Base-by-base conservation (phyloP, 2,888 invertebrate species). In the Polyommatus icarus region DNA sequence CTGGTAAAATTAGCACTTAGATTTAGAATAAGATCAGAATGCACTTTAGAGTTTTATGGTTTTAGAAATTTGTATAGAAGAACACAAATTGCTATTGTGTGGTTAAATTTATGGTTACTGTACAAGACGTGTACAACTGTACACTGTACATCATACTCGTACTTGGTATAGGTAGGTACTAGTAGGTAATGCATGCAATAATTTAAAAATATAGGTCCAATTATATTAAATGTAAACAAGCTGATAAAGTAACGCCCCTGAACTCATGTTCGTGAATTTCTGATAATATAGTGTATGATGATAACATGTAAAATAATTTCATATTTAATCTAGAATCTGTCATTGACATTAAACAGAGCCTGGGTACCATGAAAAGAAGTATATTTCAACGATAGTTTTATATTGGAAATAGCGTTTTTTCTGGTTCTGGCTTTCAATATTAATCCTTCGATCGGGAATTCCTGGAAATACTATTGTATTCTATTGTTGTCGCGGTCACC, bases 171-270 rank as follows among this genome's bases (percentile, higher is more conserved):
- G 7, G 8, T 24, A 24, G 24, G 24, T 24, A 24, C 24, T 24
- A 29, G 12, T 24, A 29, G 12, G 32, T 15, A 67, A 29, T 32
- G 29, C 54, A 67, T 32, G 24, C 32, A 29, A 32, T 10, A 67
- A 67, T 67, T 54, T 15, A 67, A 54, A 46, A 75, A 54, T 50
- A 50, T 46, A 1, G 29, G 15, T 75, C 29, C 29, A 46, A 54
- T 46, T 50, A 18, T 54, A 54, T 46, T 73, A 6, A 24, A 46
- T 61, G 46, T 54, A 29, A 46, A 75, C 75, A 75, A 46, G 24
- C 50, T 18, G 54, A 54, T 75, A 75, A 75, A 20, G 54, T n/a
- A 54, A 75, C 75, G 75, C 50, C 50, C 75, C 24, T 75, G 75
- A 75, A 75, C 75, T 75, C 54, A 18, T 29, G 46, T 75, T 50